These are phyloP conservation scores for Anguilla marmorata DNA, from an alignment of 2,797 vertebrate species.

Conservation along the genomic window DNA sequence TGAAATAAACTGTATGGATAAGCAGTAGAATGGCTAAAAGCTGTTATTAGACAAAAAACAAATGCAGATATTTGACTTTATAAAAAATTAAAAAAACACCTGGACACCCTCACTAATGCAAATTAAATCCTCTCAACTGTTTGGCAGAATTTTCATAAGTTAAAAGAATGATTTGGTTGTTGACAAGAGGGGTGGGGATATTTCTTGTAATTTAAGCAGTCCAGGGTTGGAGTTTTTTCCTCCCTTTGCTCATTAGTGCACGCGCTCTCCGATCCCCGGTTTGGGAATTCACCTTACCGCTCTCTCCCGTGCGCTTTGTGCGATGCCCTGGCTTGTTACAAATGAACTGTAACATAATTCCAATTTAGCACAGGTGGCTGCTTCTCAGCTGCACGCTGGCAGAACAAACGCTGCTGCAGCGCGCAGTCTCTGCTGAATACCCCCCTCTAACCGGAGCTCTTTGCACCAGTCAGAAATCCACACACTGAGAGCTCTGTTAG, in stretches of 20 bases:
- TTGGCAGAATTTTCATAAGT: constrained; percentile 59
- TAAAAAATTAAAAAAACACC: constrained; percentile 19
- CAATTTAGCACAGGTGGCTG: constrained; percentile 57
- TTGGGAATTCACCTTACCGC: constrained; percentile 41
- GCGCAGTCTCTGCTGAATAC: constrained; percentile 7
- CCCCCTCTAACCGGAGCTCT: constrained; percentile 27
- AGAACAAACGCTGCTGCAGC: constrained; percentile 22
- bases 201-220: constrained; percentile 59
- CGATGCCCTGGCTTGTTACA: constrained; percentile 53
- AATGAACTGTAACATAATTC: constrained; percentile 62
- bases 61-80: constrained; percentile 15
- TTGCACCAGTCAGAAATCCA: constrained; percentile 15
- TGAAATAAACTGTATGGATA: constrained; percentile 10
- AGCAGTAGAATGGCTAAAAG: not conserved
- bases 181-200: constrained; percentile 48
- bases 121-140: constrained; percentile 55
- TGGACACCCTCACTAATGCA: constrained; percentile 58
- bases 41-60: not conserved
- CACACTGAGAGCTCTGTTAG: constrained; percentile 22
- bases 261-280: constrained; percentile 40
- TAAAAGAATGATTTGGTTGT: constrained; percentile 64
- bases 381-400: constrained; percentile 12
- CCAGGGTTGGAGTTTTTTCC: constrained; percentile 47
- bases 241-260: constrained; percentile 58
- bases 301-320: constrained; percentile 26